phyloP scores from a whole-genome alignment of 2,888 invertebrate genomes.

The Matsumyia berberina region DNA sequence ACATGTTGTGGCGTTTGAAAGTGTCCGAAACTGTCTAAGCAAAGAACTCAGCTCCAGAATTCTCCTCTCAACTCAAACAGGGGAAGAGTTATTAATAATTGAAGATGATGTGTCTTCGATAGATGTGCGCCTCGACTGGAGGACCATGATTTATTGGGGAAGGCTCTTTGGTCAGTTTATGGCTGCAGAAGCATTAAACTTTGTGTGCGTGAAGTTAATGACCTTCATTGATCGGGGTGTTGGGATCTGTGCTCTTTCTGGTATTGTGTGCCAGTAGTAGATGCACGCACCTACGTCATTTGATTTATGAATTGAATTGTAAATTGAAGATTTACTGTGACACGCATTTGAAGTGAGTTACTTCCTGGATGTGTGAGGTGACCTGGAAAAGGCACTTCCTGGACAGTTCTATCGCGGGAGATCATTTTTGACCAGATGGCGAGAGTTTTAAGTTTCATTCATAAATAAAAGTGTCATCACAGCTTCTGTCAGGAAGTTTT shows the following conservation, averaged over 20 bases:
- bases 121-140: constrained; percentile 42
- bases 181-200: constrained; percentile 32
- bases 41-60: constrained; percentile 43
- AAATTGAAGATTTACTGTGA: constrained; percentile 73
- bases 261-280: constrained; percentile 8
- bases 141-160: constrained; percentile 67
- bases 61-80: constrained; percentile 27
- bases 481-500: too few relatives aligned
- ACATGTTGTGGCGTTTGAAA: constrained; percentile 41
- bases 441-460: neutral
- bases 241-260: neutral
- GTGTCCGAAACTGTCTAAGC: constrained; percentile 70
- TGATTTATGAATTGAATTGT: constrained; percentile 73
- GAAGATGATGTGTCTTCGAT: constrained; percentile 73
- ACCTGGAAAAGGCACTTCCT: constrained; percentile 39
- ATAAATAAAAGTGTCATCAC: too few relatives aligned
- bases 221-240: constrained; percentile 63
- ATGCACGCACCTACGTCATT: constrained; percentile 47
- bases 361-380: constrained; percentile 65
- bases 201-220: constrained; percentile 66
- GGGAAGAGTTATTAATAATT: constrained; percentile 75
- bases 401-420: constrained; percentile 6
- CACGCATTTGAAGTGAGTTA: constrained; percentile 66
- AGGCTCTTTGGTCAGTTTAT: constrained; percentile 54
- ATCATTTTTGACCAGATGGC: neutral